Conservation (phyloP, 2,113 vertebrate species). For the Hypanus sabinus region DNA sequence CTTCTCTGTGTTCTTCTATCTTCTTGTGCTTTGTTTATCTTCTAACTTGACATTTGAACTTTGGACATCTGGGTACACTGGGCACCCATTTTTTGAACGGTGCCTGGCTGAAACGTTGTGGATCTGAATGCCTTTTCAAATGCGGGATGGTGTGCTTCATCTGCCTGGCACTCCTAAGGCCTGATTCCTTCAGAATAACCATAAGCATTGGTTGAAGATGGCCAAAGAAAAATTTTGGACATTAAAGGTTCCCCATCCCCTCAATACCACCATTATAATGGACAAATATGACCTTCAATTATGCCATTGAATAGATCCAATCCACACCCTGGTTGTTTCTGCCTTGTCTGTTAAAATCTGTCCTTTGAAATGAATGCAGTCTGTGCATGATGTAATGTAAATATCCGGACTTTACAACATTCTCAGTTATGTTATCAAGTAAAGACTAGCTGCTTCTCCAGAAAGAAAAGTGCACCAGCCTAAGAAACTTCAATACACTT, state of each 20-base stretch:
- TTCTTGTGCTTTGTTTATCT: too few species aligned
- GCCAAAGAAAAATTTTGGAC: too few species aligned
- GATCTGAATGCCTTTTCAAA: not conserved
- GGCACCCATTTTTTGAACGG: not conserved
- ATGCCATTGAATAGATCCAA: not conserved
- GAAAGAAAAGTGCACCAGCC: not conserved
- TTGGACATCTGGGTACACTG: not conserved
- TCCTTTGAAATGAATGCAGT: too few species aligned
- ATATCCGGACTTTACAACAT: too few species aligned
- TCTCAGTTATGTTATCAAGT: not conserved
- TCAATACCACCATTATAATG: not conserved
- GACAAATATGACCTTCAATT: not conserved
- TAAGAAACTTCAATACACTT: not conserved
- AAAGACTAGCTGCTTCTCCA: not conserved
- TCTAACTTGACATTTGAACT: not conserved
- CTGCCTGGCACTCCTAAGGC: too few species aligned
- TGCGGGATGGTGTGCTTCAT: not conserved
- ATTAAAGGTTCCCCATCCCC: too few species aligned
- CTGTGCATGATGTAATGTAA: too few species aligned
- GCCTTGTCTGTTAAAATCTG: too few species aligned
- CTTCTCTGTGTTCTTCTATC: too few species aligned
- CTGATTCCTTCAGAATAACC: not conserved
- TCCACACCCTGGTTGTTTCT: too few species aligned
- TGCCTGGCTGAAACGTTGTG: not conserved
- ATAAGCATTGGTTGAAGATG: not conserved